These are phyloP conservation scores for Zaprionus inermis DNA, from an alignment of 1,140 invertebrate species.

Conservation along the genomic window DNA sequence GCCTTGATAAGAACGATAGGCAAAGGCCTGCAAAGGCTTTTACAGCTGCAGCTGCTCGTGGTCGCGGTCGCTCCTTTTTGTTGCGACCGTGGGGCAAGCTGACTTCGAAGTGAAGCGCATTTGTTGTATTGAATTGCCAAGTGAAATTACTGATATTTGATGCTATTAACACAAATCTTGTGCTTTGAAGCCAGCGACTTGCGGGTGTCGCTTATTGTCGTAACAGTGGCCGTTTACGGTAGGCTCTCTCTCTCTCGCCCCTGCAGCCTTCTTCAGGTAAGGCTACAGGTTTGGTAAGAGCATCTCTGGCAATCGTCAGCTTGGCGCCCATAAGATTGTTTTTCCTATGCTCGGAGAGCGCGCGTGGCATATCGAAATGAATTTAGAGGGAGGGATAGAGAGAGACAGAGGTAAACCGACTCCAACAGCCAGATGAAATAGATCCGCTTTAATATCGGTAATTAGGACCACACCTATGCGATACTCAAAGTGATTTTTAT, in stretches of 20 bases:
- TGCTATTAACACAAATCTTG: slow-evolving; percentile 77
- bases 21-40: slow-evolving; percentile 33
- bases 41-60: slow-evolving; percentile 32
- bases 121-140: slow-evolving; percentile 57
- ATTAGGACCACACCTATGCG: slow-evolving; percentile 82
- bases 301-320: slow-evolving; percentile 9
- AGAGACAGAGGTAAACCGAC: background rate
- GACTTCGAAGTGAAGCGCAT: slow-evolving; percentile 35
- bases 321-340: slow-evolving; percentile 56
- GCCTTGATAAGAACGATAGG: slow-evolving; percentile 63
- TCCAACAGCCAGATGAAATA: slow-evolving; percentile 64
- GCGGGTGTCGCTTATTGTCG: slow-evolving; percentile 29
- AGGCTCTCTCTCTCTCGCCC: background rate
- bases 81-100: slow-evolving; percentile 19
- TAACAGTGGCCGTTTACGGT: slow-evolving; percentile 44
- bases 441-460: slow-evolving; percentile 82
- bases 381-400: slow-evolving; percentile 1
- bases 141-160: slow-evolving; percentile 83
- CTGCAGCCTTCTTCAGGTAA: background rate
- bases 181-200: slow-evolving; percentile 28
- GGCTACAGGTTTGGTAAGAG: slow-evolving; percentile 8
- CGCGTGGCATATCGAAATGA: slow-evolving; percentile 62
- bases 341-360: slow-evolving; percentile 35
- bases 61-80: slow-evolving; percentile 61
- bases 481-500: slow-evolving; percentile 83